Evolutionary conservation across 2,888 invertebrate species (phyloP), one percentile per base, ranked within the genome.

Genomic region (Eledone cirrhosa): DNA sequence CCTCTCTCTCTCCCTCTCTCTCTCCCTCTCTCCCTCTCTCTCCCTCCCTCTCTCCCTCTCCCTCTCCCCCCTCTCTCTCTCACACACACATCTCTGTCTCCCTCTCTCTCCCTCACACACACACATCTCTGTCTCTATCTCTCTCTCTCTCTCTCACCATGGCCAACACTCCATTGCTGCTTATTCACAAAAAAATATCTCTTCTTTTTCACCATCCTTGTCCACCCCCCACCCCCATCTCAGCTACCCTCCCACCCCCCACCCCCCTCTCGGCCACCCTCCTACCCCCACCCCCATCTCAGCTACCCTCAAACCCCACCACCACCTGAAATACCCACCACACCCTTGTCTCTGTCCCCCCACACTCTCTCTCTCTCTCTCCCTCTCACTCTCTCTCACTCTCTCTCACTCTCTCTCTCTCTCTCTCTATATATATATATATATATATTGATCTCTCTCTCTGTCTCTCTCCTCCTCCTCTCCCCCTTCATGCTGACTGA

Each of bases 31-130:
- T 67, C n/a, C 47, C 4, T 48, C 19, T 48, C 7, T 53, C 11
- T 53, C 53, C n/a, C 74, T 69, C 76, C n/a, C 79, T 47, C 77
- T 27, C 67, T 29, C 67, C 5, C 67, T 29, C 79, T n/a, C 31
- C 16, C 65, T 1, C 41, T 1, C 65, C n/a, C 53, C 4, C 48
- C 3, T 48, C 22, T 31, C 14, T 48, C 29, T 69, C 0, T 69
- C 22, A 3, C 24, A 16, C 13, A 1, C 5, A 31, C 16, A 13
- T 63, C 1, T 29, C 24, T 27, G 19, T 24, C 75, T 24, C 47
- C 33, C 48, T 7, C 63, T n/a, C 24, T 63, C 16, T 24, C 47
- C 69, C 7, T 48, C 24, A 7, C 5, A 2, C 22, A 16, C 13
- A 2, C 24, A 47, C n/a, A 19, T 77, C 2, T 13, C 14, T 63